A percentile compares a stretch with the other conserved stretches of the same genome.
These are phyloP conservation scores for Anguilla rostrata DNA, from an alignment of 2,113 vertebrate species.

Conservation along the genomic window DNA sequence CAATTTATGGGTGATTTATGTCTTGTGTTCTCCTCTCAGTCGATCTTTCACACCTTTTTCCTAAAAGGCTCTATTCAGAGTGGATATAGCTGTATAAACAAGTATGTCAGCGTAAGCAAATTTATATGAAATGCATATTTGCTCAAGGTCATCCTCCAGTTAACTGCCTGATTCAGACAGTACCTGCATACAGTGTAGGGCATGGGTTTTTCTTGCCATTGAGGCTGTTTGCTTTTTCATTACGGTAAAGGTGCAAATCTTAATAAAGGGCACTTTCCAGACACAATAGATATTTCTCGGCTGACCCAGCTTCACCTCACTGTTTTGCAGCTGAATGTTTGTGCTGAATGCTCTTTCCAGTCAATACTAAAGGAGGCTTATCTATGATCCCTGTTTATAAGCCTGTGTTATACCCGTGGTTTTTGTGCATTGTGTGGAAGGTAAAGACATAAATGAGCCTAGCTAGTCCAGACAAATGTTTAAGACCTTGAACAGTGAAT, in stretches of 20 bases:
- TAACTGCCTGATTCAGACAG: background rate
- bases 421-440: background rate
- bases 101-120: no score
- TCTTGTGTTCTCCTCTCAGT: background rate
- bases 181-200: background rate
- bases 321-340: background rate
- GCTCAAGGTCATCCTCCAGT: background rate
- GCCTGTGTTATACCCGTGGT: background rate
- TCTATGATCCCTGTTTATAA: background rate
- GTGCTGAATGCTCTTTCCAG: background rate
- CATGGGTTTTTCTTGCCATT: background rate
- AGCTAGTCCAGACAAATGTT: background rate
- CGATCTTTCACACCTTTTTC: background rate
- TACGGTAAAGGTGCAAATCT: background rate
- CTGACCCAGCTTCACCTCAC: background rate
- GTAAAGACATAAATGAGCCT: background rate
- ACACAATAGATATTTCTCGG: background rate
- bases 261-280: background rate
- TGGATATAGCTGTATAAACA: background rate
- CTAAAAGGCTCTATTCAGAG: background rate
- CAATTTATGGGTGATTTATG: background rate
- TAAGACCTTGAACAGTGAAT: background rate
- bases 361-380: background rate
- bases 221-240: background rate
- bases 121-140: background rate